Evolutionary conservation across 2,113 vertebrate species (phyloP), one percentile per base, ranked within the genome.

Genomic region (Rousettus leschenaultii): DNA sequence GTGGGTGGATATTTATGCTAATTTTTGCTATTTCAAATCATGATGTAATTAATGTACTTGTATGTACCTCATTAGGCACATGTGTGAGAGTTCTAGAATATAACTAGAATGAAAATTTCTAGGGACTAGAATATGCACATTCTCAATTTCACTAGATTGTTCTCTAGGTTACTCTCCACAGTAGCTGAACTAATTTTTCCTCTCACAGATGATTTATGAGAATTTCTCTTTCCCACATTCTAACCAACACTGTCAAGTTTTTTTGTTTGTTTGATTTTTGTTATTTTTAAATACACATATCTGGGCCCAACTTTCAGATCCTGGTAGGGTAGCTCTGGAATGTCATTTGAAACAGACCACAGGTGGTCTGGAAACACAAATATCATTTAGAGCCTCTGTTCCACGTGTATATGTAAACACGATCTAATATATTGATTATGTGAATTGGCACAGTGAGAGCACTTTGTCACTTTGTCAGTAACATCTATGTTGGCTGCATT

Each of bases 11-110:
- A 75, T 45, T 88, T 79, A 57, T 70, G n/a, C 45, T 82, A 82
- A 3, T 48, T 61, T 86, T 94, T 89, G 40, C 19, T 88, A 45
- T 59, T 94, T 86, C 68, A 89, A 84, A 82, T 95, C 82, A 63
- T 70, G 40, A 48, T 65, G 4, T 51, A 63, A 63, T 71, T 45
- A 80, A 66, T 43, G 30, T 65, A 28, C 53, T 86, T 93, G 53
- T 18, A 10, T 45, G 68, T 2, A 19, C 61, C 40, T 94, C 71
- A 38, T 43, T 45, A 40, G 75, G 74, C 15, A 51, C 35, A 57
- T 5, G 8, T 59, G 12, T 85, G 61, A 83, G 79, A 65, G 75
- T 83, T 66, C 61, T 82, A 71, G 57, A 87, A 5, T 84, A 59
- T n/a, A 53, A 65, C 73, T 86, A 53, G 83, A 84, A 75, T 24